These are phyloP conservation scores for Chelonoidis abingdonii DNA, from an alignment of 2,113 vertebrate species.

Conservation along the genomic window DNA sequence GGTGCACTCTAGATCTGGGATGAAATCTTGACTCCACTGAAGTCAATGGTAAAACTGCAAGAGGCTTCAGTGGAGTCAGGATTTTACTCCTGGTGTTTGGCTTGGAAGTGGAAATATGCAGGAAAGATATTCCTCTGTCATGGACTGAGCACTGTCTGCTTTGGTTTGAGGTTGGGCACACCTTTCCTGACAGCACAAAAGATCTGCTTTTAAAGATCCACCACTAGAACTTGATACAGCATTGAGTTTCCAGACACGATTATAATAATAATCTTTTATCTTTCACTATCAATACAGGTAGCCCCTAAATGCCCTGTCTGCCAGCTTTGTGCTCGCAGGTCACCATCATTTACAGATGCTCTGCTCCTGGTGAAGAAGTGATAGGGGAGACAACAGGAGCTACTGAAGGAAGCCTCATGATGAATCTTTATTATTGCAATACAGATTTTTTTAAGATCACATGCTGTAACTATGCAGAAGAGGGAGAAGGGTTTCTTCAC, in stretches of 20 bases:
- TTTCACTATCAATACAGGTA: conserved; percentile 5
- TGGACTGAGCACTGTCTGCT: not conserved
- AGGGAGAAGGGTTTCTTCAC: not conserved
- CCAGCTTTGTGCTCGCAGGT: not conserved
- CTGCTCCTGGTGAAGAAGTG: not conserved
- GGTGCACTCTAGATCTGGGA: not conserved
- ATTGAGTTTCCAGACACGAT: conserved; percentile 23
- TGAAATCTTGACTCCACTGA: not conserved
- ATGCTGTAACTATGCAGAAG: not conserved
- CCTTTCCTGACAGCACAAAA: not conserved
- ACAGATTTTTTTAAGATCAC: not conserved
- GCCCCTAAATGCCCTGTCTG: not conserved
- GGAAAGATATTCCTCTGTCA: not conserved
- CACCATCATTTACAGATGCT: conserved; percentile 10
- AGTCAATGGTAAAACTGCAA: not conserved
- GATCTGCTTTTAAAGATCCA: not conserved
- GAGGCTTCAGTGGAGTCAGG: not conserved
- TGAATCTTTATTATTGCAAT: conserved; percentile 4
- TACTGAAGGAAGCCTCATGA: not conserved
- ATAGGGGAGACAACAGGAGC: not conserved
- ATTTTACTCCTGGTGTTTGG: not conserved
- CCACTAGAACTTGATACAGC: not conserved
- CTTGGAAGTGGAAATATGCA: not conserved
- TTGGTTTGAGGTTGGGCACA: not conserved
- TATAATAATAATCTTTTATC: conserved; percentile 22